Evolutionary conservation across 2,797 vertebrate genomes (phyloP).

Genomic region (Loris lydekkerianus): DNA sequence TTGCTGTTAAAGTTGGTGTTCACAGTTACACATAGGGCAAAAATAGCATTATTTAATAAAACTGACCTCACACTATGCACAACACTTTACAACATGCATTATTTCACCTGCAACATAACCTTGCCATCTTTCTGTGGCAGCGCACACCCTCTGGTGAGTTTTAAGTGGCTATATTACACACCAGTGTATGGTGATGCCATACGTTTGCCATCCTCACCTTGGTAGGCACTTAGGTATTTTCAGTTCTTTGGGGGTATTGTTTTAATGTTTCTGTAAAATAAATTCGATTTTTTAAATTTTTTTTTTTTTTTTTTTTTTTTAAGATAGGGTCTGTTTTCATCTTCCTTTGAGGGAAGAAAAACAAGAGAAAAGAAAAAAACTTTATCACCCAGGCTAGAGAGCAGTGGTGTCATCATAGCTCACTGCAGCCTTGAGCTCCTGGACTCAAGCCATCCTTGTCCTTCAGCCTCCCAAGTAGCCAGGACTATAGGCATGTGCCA

Average conservation of each 20-base stretch:
- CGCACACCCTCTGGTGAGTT: not conserved
- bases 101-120: not conserved
- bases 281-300: not conserved
- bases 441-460: not conserved
- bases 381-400: not conserved
- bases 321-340: no score
- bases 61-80: not conserved
- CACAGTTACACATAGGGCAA: not conserved
- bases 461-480: not conserved
- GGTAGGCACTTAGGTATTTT: not conserved
- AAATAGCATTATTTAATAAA: not conserved
- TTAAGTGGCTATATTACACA: not conserved
- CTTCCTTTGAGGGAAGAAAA: no score
- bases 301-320: no score
- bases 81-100: not conserved
- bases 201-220: not conserved
- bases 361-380: no score
- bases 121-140: not conserved
- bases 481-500: not conserved
- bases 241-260: not conserved
- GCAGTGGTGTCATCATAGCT: not conserved
- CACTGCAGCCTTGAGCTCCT: not conserved
- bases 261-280: not conserved
- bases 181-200: rapidly evolving
- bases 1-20: not conserved